phyloP scores from a whole-genome alignment of 2,797 vertebrate genomes.

The Enteromius treurensis region DNA sequence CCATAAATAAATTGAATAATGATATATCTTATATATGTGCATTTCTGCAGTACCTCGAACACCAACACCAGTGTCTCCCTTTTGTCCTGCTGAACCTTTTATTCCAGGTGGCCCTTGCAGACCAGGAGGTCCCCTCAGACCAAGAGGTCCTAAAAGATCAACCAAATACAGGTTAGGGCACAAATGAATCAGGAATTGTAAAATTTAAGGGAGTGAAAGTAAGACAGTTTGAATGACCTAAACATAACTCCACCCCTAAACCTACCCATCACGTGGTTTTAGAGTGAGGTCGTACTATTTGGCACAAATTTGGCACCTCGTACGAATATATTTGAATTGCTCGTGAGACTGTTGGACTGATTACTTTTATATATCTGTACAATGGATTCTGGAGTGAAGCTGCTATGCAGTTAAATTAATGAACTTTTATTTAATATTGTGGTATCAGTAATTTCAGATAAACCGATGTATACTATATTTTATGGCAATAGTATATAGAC shows the following conservation, averaged over 20 bases:
- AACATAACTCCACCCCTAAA: too few species aligned
- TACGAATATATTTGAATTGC: too few species aligned
- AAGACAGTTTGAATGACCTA: too few species aligned
- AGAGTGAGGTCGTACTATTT: too few species aligned
- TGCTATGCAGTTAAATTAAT: background rate
- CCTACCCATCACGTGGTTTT: too few species aligned
- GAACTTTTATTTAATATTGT: background rate
- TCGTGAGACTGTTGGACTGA: background rate
- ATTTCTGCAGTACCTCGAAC: constrained; percentile 9
- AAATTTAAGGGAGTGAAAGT: background rate
- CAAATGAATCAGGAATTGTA: background rate
- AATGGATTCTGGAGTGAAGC: background rate
- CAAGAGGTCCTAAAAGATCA: constrained; percentile 43
- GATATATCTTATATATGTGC: background rate
- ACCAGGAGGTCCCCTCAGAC: background rate
- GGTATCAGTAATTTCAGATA: background rate
- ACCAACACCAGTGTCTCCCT: constrained; percentile 36
- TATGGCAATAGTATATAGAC: background rate
- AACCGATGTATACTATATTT: background rate
- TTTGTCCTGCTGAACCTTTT: constrained; percentile 53
- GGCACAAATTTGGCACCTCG: too few species aligned
- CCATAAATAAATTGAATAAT: background rate
- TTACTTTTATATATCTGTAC: background rate
- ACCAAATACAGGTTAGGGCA: background rate
- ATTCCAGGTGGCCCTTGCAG: constrained; percentile 37